Evolutionary conservation across 2,888 invertebrate species (phyloP), one percentile per base, ranked within the genome.

Genomic region (Latheticus oryzae): DNA sequence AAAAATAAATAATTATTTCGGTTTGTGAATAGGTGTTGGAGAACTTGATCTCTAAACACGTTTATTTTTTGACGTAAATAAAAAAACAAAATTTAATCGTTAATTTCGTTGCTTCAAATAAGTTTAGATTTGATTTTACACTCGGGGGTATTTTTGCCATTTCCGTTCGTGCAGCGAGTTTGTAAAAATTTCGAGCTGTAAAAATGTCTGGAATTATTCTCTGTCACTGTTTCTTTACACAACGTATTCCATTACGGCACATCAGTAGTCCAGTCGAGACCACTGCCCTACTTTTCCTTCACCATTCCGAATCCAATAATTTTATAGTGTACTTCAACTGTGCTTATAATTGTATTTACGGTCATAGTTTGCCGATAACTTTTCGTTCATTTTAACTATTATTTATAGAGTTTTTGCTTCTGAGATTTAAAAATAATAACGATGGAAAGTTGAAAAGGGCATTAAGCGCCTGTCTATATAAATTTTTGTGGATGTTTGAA

Each of bases 261-360:
- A 57, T 51, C 51, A 51, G 54, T 32, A 55, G 54, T 55, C 54
- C 12, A 23, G 38, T 45, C 54, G 30, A 45, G 48, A 50, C 26
- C 33, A 42, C 23, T 42, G 38, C 21, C 35, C 50, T 37, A 57
- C 48, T 51, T 51, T 57, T 57, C 50, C 45, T 33, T 26, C 42
- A 24, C 56, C 47, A 38, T 55, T 30, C 16, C 30, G 28, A 21
- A 56, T 56, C 40, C 28, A 42, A 42, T 48, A 56, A 56, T 50
- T 33, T 48, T 12, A 24, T 38, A 28, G 28, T 48, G 33, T 56
- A 56, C 48, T 56, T 56, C 42, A 32, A 42, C 19, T 13, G 9
- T 38, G 16, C 13, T 50, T 32, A 48, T 56, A 56, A 56, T 56
- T 56, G 56, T 40, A 40, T 56, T 56, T 56, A 56, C 40, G 19